Conservation (phyloP, 2,888 invertebrate genomes). For the Meiosimyza platycephala region DNA sequence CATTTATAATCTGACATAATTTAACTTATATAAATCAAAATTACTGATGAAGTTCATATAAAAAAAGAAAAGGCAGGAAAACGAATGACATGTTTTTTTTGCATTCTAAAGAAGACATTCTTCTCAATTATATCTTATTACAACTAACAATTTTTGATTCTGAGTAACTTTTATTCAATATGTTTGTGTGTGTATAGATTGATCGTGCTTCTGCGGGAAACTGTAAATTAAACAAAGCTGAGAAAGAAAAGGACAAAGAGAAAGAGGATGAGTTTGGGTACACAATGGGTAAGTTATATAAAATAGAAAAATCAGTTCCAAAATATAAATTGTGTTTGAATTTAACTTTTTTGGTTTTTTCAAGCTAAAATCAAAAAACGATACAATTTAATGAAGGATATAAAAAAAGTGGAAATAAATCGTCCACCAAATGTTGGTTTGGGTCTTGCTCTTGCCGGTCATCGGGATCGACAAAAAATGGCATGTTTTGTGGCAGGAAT, state of each 20-base stretch:
- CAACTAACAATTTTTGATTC: too few species aligned
- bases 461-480: constrained; percentile 93
- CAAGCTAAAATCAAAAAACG: constrained; percentile 94
- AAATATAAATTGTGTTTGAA: constrained; percentile 63
- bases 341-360: constrained; percentile 2
- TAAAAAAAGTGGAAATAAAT: constrained; percentile 74
- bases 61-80: too few species aligned
- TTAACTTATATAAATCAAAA: too few species aligned
- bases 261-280: constrained; percentile 93
- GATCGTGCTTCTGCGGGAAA: constrained; percentile 90
- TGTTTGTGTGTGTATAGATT: constrained; percentile 71
- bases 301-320: neutral
- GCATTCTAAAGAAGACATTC: too few species aligned
- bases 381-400: constrained; percentile 85
- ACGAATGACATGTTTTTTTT: too few species aligned
- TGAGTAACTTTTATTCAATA: too few species aligned
- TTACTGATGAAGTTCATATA: too few species aligned
- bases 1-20: too few species aligned
- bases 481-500: constrained; percentile 97
- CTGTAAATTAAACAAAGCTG: constrained; percentile 80
- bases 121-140: too few species aligned
- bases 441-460: constrained; percentile 94
- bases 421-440: constrained; percentile 81
- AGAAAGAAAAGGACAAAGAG: constrained; percentile 84
- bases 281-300: constrained; percentile 82